Base-by-base conservation (phyloP, 2,113 vertebrate genomes). In the Brachyistius frenatus region DNA sequence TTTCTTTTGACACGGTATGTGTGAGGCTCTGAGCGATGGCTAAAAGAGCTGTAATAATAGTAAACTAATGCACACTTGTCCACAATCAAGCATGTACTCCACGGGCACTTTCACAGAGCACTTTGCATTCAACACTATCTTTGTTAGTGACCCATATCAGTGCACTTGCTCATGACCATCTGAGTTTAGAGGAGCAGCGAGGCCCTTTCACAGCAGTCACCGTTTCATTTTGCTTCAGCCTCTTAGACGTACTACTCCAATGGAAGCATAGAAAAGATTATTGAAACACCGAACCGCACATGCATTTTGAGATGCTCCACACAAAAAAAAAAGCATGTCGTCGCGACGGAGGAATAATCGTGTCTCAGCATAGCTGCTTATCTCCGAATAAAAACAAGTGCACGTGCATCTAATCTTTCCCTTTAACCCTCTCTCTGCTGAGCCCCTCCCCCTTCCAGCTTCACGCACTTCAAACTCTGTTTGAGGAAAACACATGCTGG, bases 401-500 rank as follows among this genome's bases (percentile, higher is more conserved):
- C 53, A 47, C 66, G 68, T 80, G 86, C 31, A 56, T 80, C 56
- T 92, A 92, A 89, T 90, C 90, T 89, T 69, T 67, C 57, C 66
- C 73, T 66, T 85, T 85, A 82, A 76, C 84, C 80, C 62, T 1
- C 35, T 70, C 77, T 75, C 73, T 74, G 69, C 73, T 49, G 37
- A 68, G 71, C 54, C 69, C 60, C 23, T 23, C 23, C 23, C 57
- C 53, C 53, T 68, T 57, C 31, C 50, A 4, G 10, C 66, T 33
- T 57, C 49, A 52, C 73, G 77, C 78, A 77, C 93, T 95, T 95
- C 80, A 96, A 80, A 95, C 93, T 94, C 87, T 88, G 93, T 95
- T 95, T 94, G 95, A 96, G 95, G 95, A 95, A 96, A 96, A 95
- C 95, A 95, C 95, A 95, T 89, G 32, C 56, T 56, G 47, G 58